Percentiles rank a stretch among this genome's conserved stretches.
Evolutionary conservation across 2,797 vertebrate species (phyloP).

Genomic region (Galaxias olidus): DNA sequence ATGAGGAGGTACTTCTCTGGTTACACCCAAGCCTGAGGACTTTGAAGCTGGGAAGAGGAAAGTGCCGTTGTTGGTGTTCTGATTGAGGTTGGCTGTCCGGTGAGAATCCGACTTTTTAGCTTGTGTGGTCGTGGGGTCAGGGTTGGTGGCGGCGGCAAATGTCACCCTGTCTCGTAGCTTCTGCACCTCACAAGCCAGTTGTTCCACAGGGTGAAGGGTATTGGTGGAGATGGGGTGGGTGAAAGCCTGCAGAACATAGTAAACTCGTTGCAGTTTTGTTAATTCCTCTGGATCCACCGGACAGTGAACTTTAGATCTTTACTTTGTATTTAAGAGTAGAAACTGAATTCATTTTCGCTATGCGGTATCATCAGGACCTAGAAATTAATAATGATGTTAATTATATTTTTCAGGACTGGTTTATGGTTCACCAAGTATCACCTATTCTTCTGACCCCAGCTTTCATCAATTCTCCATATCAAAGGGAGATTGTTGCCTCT

Average conservation of each 20-base stretch:
- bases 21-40: slow-evolving; percentile 36
- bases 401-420: no score
- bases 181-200: slow-evolving; percentile 76
- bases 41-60: slow-evolving; percentile 72
- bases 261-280: background rate
- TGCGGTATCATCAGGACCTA: no score
- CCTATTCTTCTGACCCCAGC: no score
- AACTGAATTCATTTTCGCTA: no score
- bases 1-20: slow-evolving; percentile 33
- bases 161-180: slow-evolving; percentile 70
- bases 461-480: no score
- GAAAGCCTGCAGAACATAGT: slow-evolving; percentile 55
- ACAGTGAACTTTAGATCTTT: no score
- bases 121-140: slow-evolving; percentile 38
- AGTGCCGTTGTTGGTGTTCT: slow-evolving; percentile 76
- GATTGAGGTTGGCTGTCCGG: slow-evolving; percentile 72
- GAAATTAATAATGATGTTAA: no score
- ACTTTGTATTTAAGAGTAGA: no score
- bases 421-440: no score
- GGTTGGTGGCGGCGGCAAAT: slow-evolving; percentile 45
- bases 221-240: slow-evolving; percentile 72
- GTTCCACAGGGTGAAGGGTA: slow-evolving; percentile 74
- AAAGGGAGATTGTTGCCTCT: no score
- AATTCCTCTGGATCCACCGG: no score
- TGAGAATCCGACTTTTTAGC: slow-evolving; percentile 44